A percentile compares a stretch with the other conserved stretches of the same genome.
phyloP scores from a whole-genome alignment of 2,797 vertebrate genomes.

The Anniella stebbinsi region DNA sequence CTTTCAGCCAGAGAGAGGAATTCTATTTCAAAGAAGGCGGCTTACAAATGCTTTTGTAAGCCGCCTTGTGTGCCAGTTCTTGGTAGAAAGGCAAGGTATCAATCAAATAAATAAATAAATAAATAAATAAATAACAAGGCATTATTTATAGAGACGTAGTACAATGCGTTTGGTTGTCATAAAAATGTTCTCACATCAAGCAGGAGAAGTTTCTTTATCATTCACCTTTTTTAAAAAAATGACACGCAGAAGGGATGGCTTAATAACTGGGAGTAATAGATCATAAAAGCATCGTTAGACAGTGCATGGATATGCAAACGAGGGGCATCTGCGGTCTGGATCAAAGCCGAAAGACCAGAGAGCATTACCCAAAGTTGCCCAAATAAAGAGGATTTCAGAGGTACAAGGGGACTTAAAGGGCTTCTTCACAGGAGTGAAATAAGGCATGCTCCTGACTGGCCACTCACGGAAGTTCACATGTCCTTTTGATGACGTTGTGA shows the following conservation, averaged over 20 bases:
- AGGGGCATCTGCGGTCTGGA: slow-evolving; percentile 47
- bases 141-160: neutral
- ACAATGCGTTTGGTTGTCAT: neutral
- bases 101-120: too few species aligned
- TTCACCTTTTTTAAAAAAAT: rapidly evolving
- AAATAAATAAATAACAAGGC: neutral
- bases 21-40: too few species aligned
- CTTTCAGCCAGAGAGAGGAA: too few species aligned
- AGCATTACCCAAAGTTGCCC: neutral
- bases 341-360: slow-evolving; percentile 41
- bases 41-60: too few species aligned
- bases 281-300: slow-evolving; percentile 50
- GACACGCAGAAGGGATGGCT: slow-evolving; percentile 39
- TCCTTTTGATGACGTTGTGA: too few species aligned
- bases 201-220: slow-evolving; percentile 24
- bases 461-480: too few species aligned
- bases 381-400: slow-evolving; percentile 25
- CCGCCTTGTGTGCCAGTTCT: too few species aligned
- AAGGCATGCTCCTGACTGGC: too few species aligned
- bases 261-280: slow-evolving; percentile 36
- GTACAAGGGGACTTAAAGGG: rapidly evolving
- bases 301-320: slow-evolving; percentile 48
- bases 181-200: rapidly evolving
- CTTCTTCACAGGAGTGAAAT: too few species aligned
- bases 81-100: too few species aligned